Evolutionary conservation across 1,140 invertebrate genomes (phyloP), one percentile per base, ranked within the genome.

Genomic region (Drosophila tsacasi): DNA sequence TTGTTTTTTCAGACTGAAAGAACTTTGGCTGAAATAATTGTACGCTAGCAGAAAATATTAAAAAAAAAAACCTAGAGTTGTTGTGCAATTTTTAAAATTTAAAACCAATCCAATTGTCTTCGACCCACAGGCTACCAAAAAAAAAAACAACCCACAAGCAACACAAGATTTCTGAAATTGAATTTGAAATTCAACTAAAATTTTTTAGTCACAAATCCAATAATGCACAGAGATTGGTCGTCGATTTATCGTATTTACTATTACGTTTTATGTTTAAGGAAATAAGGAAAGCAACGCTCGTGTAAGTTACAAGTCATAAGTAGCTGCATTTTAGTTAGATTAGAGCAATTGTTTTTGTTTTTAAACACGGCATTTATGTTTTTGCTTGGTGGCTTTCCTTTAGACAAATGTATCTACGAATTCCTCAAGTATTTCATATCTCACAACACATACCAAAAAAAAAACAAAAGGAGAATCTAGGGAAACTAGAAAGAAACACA

Each of bases 1-100:
- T 64, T 71, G 73, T 91, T 87, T 77, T 92, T 91, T 92, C 91
- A 92, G 91, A 92, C 91, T 92, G 91, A 92, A 92, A 92, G 81
- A 79, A 92, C 91, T 76, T 92, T 92, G 91, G 85, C 91, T 76
- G 91, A 91, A 76, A 91, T 92, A 73, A 87, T 92, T 82, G 82
- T 92, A 81, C 91, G 75, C 62, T 92, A 87, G 81, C 84, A 74
- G 77, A 76, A 59, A 72, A 79, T 52, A 23, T 37, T 17, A 17
- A 17, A 49, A 25, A 30, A 27, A 49, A 44, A 23, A 32, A 58
- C 62, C 15, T 13, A 39, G 42, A 44, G 67, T 32, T 57, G 30
- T 68, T 72, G 67, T 73, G 69, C 69, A 50, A 50, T 27, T 73
- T 35, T 6, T n/a, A n/a, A n/a, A 27, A 37, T 72, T 42, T 60